A percentile compares a stretch with the other conserved stretches of the same genome.
phyloP scores from a whole-genome alignment of 2,113 vertebrate genomes.

The Elanoides forficatus region DNA sequence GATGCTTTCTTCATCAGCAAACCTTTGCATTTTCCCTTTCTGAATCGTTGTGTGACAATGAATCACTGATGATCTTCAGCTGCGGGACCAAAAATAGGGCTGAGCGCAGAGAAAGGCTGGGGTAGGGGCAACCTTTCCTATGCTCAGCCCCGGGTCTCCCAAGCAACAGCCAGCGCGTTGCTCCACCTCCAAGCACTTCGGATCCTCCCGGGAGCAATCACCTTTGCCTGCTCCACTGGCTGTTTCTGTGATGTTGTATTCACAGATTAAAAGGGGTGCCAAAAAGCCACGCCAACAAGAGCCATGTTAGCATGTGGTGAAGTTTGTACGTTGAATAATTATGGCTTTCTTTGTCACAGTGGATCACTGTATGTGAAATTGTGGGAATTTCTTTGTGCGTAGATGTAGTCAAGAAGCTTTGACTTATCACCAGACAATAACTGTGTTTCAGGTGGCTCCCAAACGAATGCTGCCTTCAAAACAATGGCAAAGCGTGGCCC shows the following conservation, averaged over 20 bases:
- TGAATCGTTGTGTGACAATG: not conserved
- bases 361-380: not conserved
- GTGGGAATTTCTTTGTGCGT: not conserved
- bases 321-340: not conserved
- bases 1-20: not conserved
- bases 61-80: not conserved
- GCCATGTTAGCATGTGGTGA: not conserved
- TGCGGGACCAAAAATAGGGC: not conserved
- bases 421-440: not conserved
- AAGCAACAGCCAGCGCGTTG: not conserved
- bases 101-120: not conserved
- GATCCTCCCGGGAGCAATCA: not conserved
- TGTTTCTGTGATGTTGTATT: not conserved
- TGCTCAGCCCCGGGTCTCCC: not conserved
- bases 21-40: not conserved
- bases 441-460: not conserved
- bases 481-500: rapidly evolving
- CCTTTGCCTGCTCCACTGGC: not conserved
- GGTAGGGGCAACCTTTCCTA: not conserved
- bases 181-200: not conserved
- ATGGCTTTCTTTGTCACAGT: not conserved
- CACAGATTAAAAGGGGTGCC: not conserved
- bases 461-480: not conserved
- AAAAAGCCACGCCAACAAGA: rapidly evolving
- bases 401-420: no score